Evolutionary conservation across 1,140 invertebrate genomes (phyloP), one percentile per base, ranked within the genome.

Genomic region (Pentalonia nigronervosa): DNA sequence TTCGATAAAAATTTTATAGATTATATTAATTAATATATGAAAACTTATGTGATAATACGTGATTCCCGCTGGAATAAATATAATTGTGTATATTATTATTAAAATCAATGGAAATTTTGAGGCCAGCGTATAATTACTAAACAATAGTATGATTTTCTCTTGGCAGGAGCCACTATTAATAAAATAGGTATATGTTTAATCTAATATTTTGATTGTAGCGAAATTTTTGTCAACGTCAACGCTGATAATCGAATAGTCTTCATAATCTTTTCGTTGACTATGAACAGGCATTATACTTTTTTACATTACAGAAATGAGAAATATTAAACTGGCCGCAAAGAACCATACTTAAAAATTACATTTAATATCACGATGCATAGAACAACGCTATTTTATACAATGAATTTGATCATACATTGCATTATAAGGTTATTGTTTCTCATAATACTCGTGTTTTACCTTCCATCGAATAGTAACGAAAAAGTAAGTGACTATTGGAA

Each of bases 301-400:
- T 41, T 41, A 41, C 41, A 41, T 41, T 41, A 41, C 41, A 41
- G 41, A 41, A 98, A 95, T 98, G 98, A 98, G 95, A 98, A 98
- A 95, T 98, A 97, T 95, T 99, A 99, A 96, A 99, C 98, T 91
- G 99, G 99, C 96, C 99, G 99, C 41, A 41, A 98, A 95, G 98
- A 99, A 95, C 98, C 98, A 56, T 99, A 98, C 95, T 41, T 96
- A 95, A 99, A 99, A 96, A 99, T 99, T 95, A 99, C 98, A 60
- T 99, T 99, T 96, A 99, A 99, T 96, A 99, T 99, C 94, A 99
- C 99, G 50, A 98, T 99, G 97, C 96, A 99, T 94, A 96, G 99
- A 94, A 99, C 99, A 96, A 99, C 98, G 48, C 96, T 99, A 60
- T 99, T 99, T 96, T 99, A 99, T 96, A 99, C 99, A 4, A 98